phyloP scores from a whole-genome alignment of 2,888 invertebrate genomes.

The Agapostemon virescens region DNA sequence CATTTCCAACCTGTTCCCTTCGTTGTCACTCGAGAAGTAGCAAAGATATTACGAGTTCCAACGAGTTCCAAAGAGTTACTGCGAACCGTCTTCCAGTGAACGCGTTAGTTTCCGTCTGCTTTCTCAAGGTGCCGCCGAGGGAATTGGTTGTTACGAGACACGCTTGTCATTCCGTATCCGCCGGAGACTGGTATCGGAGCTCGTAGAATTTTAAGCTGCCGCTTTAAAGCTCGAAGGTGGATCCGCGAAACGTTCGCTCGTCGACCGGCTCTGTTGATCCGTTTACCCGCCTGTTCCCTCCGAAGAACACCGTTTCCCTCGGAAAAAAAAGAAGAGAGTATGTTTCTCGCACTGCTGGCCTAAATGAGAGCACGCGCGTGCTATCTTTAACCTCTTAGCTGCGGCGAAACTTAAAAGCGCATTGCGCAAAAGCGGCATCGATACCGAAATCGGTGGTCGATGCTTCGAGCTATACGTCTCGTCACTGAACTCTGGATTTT shows the following conservation, averaged over 20 bases:
- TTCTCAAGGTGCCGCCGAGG: constrained; percentile 56
- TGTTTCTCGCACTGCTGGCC: background rate
- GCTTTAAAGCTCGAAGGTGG: constrained; percentile 1
- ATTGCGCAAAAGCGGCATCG: too few relatives aligned
- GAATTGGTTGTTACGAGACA: constrained; percentile 65
- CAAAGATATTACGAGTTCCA: constrained; percentile 70
- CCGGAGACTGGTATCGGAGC: constrained; percentile 33
- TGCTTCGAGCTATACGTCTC: background rate
- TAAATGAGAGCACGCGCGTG: background rate
- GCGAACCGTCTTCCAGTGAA: constrained; percentile 53
- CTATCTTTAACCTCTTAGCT: background rate
- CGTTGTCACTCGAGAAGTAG: constrained; percentile 64
- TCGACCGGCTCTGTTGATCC: constrained; percentile 11
- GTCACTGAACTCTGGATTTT: too few relatives aligned
- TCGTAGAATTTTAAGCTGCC: constrained; percentile 41
- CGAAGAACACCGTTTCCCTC: background rate
- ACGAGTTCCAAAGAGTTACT: constrained; percentile 68
- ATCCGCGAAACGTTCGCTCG: constrained; percentile 8
- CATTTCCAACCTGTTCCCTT: constrained; percentile 49
- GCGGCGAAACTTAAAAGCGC: background rate
- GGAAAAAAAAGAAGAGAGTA: background rate
- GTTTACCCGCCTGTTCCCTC: background rate
- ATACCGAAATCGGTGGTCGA: background rate
- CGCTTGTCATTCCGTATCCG: constrained; percentile 56
- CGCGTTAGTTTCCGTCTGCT: constrained; percentile 61